Percentiles rank a stretch among this genome's conserved stretches.
Evolutionary conservation across 1,140 invertebrate genomes (phyloP).

Genomic region (Micrasema longulum): DNA sequence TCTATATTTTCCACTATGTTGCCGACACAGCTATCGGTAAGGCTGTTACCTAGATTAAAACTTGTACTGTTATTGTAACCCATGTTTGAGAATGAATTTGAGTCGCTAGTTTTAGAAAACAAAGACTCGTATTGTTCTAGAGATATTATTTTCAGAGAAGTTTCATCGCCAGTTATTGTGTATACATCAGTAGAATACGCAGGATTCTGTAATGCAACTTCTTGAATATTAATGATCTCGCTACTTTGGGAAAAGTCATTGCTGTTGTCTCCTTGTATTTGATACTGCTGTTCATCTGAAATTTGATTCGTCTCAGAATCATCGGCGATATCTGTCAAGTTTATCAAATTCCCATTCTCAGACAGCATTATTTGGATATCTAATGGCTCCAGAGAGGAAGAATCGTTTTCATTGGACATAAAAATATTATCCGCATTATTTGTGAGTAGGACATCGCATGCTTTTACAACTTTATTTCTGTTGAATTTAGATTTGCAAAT

Average conservation of each 20-base stretch:
- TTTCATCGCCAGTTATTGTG: conserved; percentile 44
- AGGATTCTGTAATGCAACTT: conserved; percentile 27
- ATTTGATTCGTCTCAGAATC: neutral
- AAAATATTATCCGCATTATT: conserved; percentile 26
- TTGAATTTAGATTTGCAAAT: conserved; percentile 43
- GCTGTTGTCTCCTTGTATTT: neutral
- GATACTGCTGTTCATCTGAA: conserved; percentile 7
- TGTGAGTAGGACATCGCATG: conserved; percentile 44
- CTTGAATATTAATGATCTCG: conserved; percentile 42
- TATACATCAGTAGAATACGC: conserved; percentile 27
- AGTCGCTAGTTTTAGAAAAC: conserved; percentile 36
- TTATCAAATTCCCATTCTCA: conserved; percentile 44
- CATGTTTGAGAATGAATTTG: conserved; percentile 18
- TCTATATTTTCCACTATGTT: conserved; percentile 11
- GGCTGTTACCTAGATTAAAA: conserved; percentile 2
- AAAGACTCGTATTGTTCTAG: conserved; percentile 41
- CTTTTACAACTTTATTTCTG: conserved; percentile 42
- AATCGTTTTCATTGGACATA: conserved; percentile 3
- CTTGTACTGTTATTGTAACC: conserved; percentile 23
- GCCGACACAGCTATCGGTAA: conserved; percentile 7
- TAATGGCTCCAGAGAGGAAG: conserved; percentile 32
- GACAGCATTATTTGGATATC: conserved; percentile 51
- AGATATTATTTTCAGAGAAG: conserved; percentile 45
- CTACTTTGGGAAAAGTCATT: conserved; percentile 10
- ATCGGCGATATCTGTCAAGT: conserved; percentile 42